Evolutionary conservation across 2,888 invertebrate genomes (phyloP), one percentile per base, ranked within the genome.

Genomic region (Harpagoxenus sublaevis): DNA sequence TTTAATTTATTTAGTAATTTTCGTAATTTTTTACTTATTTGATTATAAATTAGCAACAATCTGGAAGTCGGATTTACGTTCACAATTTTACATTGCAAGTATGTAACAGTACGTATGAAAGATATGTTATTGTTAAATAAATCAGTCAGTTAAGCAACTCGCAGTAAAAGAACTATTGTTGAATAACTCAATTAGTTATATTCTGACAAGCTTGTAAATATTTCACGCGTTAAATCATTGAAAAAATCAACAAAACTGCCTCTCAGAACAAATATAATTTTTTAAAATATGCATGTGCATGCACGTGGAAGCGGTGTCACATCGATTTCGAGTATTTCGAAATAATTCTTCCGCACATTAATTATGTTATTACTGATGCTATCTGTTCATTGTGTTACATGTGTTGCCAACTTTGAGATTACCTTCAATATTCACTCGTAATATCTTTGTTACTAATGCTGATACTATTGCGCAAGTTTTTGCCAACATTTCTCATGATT

Each of bases 281-380:
- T 75, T 45, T 35, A 9, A 48, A 65, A 65, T 35, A 65, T 75
- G 66, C 10, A 35, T 1, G 3, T 48, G n/a, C 23, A 71, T 6
- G 35, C 9, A 45, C 9, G 62, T 39, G 10, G 2, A n/a, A 73
- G 42, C 28, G 0, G 48, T 66, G 35, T 48, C 66, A 63, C 66
- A 15, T 31, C 15, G 48, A 35, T 75, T 75, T 74, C 15, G 10
- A 63, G 10, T 35, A 45, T 31, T n/a, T 65, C 12, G 35, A 48
- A 45, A 35, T 15, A 71, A 53, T 65, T 66, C 12, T 63, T 23
- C 6, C 23, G 5, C 23, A 28, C 15, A n/a, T 65, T 45, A 65
- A 75, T 65, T 65, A 48, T 75, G 66, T 42, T 48, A 31, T 48
- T 75, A 62, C 12, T 42, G 66, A 75, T 75, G 35, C 15, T 75